Evolutionary conservation across 1,140 invertebrate genomes (phyloP).

Genomic region (Pteromalus puparum): DNA sequence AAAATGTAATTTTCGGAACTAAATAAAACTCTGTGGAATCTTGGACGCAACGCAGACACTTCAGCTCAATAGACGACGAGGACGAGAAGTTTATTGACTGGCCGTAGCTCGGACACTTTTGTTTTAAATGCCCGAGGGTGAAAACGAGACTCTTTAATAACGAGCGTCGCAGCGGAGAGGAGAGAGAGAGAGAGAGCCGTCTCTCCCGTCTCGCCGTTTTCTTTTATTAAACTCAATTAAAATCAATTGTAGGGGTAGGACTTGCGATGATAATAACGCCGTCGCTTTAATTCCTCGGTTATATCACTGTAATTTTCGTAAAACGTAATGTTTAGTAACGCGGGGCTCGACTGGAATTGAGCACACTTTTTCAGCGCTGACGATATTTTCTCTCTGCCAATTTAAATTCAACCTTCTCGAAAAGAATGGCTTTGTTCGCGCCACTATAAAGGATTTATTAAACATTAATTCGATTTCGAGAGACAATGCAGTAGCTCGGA

Average conservation of each 20-base stretch:
- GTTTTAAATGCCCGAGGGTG: conserved; percentile 43
- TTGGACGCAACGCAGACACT: not conserved
- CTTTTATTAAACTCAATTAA: conserved; percentile 54
- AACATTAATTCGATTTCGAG: too few relatives aligned
- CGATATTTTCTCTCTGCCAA: too few relatives aligned
- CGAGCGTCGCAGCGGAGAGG: not conserved
- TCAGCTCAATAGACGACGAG: not conserved
- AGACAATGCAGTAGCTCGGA: too few relatives aligned
- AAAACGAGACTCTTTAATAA: conserved; percentile 39
- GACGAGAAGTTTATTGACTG: conserved; percentile 34
- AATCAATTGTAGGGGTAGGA: conserved; percentile 48
- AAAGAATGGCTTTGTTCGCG: too few relatives aligned
- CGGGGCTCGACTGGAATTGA: not conserved
- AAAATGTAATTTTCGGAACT: too few relatives aligned
- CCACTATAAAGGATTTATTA: too few relatives aligned
- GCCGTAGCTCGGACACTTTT: conserved; percentile 5
- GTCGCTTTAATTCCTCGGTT: conserved; percentile 34
- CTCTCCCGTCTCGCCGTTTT: conserved; percentile 28
- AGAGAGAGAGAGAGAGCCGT: not conserved
- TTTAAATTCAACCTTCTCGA: too few relatives aligned
- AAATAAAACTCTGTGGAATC: too few relatives aligned
- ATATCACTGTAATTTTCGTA: conserved; percentile 38
- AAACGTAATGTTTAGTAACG: conserved; percentile 16
- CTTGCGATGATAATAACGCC: conserved; percentile 32
- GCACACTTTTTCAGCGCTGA: too few relatives aligned